Percentiles rank a stretch among this genome's conserved stretches.
These are phyloP conservation scores for Helicoverpa armigera DNA, from an alignment of 1,140 invertebrate species.

Conservation along the genomic window DNA sequence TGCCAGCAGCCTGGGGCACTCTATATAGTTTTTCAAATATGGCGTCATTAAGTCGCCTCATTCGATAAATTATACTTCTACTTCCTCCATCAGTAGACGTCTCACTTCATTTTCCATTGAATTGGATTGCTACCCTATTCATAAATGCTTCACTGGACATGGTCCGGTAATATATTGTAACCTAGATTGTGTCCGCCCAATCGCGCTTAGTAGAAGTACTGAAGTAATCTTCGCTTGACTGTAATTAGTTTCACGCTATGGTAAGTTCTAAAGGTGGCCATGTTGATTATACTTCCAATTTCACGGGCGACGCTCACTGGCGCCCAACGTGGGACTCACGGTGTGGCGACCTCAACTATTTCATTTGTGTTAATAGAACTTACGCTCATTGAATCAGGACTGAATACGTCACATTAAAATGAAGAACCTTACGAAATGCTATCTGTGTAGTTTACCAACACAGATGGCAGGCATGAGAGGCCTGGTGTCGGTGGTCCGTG, in stretches of 20 bases:
- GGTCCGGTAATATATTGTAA: neutral
- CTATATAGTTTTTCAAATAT: no score
- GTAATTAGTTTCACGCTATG: constrained; percentile 27
- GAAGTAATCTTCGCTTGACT: neutral
- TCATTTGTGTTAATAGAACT: neutral
- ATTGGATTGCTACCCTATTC: neutral
- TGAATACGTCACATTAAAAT: neutral
- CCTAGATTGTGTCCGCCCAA: neutral
- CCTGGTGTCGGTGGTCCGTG: no score
- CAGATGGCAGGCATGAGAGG: no score
- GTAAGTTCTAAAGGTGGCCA: neutral
- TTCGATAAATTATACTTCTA: no score
- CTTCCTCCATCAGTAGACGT: no score
- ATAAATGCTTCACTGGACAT: neutral
- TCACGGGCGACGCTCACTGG: constrained; percentile 18
- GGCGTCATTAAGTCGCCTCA: no score
- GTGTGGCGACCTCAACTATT: neutral
- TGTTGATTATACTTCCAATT: constrained; percentile 8
- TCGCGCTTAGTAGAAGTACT: neutral
- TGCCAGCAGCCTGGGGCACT: no score
- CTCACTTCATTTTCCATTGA: neutral
- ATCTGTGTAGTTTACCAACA: no score
- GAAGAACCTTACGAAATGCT: no score
- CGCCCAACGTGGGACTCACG: neutral
- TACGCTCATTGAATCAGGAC: neutral